These are phyloP conservation scores for Drosophila merina DNA, from an alignment of 2,888 invertebrate genomes.

Conservation along the genomic window DNA sequence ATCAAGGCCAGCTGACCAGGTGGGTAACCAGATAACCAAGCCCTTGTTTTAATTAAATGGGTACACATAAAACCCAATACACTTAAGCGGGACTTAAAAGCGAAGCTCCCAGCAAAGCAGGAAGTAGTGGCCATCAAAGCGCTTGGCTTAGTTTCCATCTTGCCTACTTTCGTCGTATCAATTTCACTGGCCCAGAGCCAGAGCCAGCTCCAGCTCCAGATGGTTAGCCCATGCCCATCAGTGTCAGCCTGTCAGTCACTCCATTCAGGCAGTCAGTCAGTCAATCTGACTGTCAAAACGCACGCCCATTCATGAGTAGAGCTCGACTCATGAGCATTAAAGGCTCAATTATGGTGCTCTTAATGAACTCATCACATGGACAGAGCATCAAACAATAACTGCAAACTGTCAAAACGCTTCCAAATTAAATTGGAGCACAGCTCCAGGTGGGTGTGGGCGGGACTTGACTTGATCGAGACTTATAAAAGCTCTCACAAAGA, in stretches of 20 bases:
- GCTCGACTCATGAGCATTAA: slow-evolving; percentile 58
- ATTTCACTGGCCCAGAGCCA: slow-evolving; percentile 65
- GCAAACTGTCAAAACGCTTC: slow-evolving; percentile 79
- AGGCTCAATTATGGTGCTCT: slow-evolving; percentile 77
- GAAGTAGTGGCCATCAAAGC: slow-evolving; percentile 54
- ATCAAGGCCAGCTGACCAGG: slow-evolving; percentile 63
- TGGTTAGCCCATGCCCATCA: slow-evolving; percentile 60
- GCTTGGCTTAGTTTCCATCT: slow-evolving; percentile 36
- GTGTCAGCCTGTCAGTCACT: slow-evolving; percentile 57
- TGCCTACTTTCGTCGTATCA: slow-evolving; percentile 72
- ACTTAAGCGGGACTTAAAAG: slow-evolving; percentile 47
- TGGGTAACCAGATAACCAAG: slow-evolving; percentile 59
- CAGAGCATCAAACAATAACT: slow-evolving; percentile 79
- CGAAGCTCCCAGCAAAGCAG: slow-evolving; percentile 54
- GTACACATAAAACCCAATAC: slow-evolving; percentile 70
- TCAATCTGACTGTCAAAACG: slow-evolving; percentile 66
- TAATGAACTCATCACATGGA: slow-evolving; percentile 82
- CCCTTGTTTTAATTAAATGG: slow-evolving; percentile 74
- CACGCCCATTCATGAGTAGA: slow-evolving; percentile 71
- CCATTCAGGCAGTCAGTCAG: slow-evolving; percentile 30
- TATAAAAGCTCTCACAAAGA: slow-evolving; percentile 53
- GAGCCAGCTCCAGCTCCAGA: slow-evolving; percentile 37
- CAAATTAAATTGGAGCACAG: slow-evolving; percentile 75
- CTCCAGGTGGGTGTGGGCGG: slow-evolving; percentile 59
- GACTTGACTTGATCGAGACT: slow-evolving; percentile 17